Base-by-base conservation (phyloP, 2,888 invertebrate genomes). In the Lasioglossum villosulum region DNA sequence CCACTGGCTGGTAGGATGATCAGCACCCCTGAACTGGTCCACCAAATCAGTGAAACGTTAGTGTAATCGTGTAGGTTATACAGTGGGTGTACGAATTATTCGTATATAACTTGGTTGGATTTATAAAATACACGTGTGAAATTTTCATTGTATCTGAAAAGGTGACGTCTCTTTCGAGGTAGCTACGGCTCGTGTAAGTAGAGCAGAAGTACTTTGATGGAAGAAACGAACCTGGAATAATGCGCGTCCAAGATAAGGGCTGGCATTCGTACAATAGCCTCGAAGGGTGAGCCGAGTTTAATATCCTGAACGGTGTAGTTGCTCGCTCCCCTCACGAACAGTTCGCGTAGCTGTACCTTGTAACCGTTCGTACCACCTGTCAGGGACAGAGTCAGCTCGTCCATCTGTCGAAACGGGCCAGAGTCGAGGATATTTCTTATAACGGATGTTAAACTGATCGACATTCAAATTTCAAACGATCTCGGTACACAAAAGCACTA, bases 1-100 rank as follows among this genome's bases (percentile, higher is more conserved):
- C 97, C 97, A 87, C 96, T 97, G 0, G 97, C 97, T 14, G 97
- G 97, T 72, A 97, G 95, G 85, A 97, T 97, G 84, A 97, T 96
- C 70, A 97, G 94, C 5, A 97, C 96, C 0, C 97, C 97, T 78
- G 96, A 96, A 91, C 97, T 97, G 75, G 48, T 37, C 14, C 16
- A 70, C 59, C 5, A 39, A 59, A 70, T 37, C 1, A 68, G 19
- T 8, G 19, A 12, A 68, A 68, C 66, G 12, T 39, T 12, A 39
- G 39, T 39, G 39, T 39, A 39, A 39, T 39, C 39, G 12, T 39
- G 39, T 39, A 39, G 39, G 12, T 39, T 39, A 39, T 39, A 39
- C 39, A 12, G 39, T 12, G 12, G 39, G 39, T 39, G n/a, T n/a
- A n/a, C n/a, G n/a, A n/a, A n/a, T n/a, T n/a, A n/a, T n/a, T n/a